These are phyloP conservation scores for Strigops habroptila DNA, from an alignment of 2,113 vertebrate species.

Conservation along the genomic window DNA sequence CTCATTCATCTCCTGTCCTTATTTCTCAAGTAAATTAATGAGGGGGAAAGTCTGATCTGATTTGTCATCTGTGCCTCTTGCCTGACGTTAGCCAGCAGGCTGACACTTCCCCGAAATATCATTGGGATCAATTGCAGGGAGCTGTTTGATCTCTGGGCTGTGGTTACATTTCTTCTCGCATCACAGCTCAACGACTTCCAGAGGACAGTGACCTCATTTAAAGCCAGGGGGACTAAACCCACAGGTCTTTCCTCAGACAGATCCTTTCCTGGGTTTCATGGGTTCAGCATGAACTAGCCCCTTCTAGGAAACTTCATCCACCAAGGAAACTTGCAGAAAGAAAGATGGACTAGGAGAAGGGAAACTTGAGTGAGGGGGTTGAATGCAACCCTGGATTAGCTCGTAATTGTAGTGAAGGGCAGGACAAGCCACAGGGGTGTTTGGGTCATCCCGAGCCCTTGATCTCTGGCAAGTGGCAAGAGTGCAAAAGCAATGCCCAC, in stretches of 20 bases:
- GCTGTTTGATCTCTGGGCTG: conserved; percentile 24
- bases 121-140: conserved; percentile 32
- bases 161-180: not conserved
- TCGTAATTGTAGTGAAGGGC: not conserved
- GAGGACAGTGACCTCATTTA: not conserved
- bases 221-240: not conserved
- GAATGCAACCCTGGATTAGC: not conserved
- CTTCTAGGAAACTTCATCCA: not conserved
- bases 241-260: not conserved
- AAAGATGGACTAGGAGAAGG: not conserved
- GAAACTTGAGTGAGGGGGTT: not conserved
- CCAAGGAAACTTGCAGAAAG: not conserved
- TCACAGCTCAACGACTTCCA: not conserved
- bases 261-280: not conserved
- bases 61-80: not conserved
- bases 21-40: conserved; percentile 42
- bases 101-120: not conserved
- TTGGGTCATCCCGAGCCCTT: not conserved
- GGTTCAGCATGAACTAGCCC: not conserved
- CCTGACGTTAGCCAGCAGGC: conserved; percentile 5
- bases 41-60: conserved; percentile 25
- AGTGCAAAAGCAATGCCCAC: not conserved
- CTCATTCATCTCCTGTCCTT: not conserved
- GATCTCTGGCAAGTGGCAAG: not conserved
- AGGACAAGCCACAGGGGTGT: rapidly evolving